A percentile compares a stretch with the other conserved stretches of the same genome.
phyloP scores from a whole-genome alignment of 1,140 invertebrate species.

The Lepidurus apus region DNA sequence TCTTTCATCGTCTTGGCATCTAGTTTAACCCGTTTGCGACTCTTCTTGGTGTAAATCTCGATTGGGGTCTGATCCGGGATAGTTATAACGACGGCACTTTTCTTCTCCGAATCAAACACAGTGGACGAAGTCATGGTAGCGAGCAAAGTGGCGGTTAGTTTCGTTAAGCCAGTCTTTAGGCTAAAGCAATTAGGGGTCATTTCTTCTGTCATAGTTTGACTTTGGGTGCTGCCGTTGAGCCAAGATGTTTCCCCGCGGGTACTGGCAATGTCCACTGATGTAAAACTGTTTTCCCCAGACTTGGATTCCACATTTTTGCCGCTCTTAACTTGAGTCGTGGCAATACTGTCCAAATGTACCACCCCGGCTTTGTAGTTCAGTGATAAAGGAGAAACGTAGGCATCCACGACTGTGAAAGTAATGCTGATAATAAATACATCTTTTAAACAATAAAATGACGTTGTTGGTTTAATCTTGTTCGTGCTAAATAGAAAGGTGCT shows the following conservation, averaged over 20 bases:
- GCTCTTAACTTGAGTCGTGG: neutral
- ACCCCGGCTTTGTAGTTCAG: constrained; percentile 22
- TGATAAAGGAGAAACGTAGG: constrained; percentile 30
- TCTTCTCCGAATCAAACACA: neutral
- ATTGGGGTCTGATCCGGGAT: neutral
- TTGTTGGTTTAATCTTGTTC: too few species aligned
- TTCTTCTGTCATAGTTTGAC: neutral
- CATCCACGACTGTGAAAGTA: constrained; percentile 18
- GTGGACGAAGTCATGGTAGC: neutral
- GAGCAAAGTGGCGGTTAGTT: neutral
- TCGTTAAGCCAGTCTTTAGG: neutral
- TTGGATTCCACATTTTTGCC: neutral
- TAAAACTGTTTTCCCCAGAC: constrained; percentile 10
- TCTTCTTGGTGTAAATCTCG: neutral
- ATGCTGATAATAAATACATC: neutral
- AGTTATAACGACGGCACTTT: neutral
- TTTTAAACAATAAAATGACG: neutral
- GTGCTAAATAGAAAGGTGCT: too few species aligned
- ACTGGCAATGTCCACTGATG: neutral
- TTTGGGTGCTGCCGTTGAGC: neutral
- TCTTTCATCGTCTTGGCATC: neutral
- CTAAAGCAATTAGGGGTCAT: neutral
- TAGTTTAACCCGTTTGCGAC: neutral
- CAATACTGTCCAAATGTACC: neutral
- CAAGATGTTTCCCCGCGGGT: neutral